A percentile compares a stretch with the other conserved stretches of the same genome.
These are phyloP conservation scores for Menidia menidia DNA, from an alignment of 2,797 vertebrate species.

Conservation along the genomic window DNA sequence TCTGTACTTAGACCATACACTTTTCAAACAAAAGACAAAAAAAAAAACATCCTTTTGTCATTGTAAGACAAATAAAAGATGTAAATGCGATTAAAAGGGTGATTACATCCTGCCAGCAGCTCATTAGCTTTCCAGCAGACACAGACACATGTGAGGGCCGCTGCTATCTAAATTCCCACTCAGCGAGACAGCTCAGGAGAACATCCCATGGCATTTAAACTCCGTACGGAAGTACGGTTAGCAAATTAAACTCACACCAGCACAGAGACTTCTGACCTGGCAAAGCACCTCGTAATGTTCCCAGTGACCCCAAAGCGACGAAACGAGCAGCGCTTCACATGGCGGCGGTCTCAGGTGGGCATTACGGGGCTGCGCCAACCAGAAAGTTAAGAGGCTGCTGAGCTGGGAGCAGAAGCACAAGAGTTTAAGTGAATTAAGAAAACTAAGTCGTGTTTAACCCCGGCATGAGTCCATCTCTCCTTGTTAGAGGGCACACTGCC, in stretches of 20 bases:
- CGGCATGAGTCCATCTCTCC: constrained; percentile 60
- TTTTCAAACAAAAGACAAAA: no score
- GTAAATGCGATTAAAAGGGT: neutral
- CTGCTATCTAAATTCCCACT: constrained; percentile 8
- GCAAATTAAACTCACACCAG: constrained; percentile 35
- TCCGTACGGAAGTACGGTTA: constrained; percentile 26
- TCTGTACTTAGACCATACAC: no score
- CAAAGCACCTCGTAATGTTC: constrained; percentile 65
- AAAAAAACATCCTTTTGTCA: no score
- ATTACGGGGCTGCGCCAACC: constrained; percentile 46
- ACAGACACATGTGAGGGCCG: neutral
- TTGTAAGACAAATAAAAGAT: no score
- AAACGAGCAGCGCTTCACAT: constrained; percentile 50
- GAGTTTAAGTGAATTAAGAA: constrained; percentile 81
- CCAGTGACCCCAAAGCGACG: constrained; percentile 58
- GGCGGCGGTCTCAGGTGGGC: constrained; percentile 50
- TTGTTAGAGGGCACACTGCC: constrained; percentile 62
- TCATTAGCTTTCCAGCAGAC: neutral
- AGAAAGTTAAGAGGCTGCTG: constrained; percentile 56
- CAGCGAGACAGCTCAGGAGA: constrained; percentile 14
- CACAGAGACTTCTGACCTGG: constrained; percentile 56
- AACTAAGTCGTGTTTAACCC: constrained; percentile 71
- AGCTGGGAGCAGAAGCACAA: constrained; percentile 56
- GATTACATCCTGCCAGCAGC: neutral
- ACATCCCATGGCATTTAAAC: constrained; percentile 20